A percentile compares a stretch with the other conserved stretches of the same genome.
phyloP scores from a whole-genome alignment of 1,140 invertebrate genomes.

The Macrocentrus cingulum region DNA sequence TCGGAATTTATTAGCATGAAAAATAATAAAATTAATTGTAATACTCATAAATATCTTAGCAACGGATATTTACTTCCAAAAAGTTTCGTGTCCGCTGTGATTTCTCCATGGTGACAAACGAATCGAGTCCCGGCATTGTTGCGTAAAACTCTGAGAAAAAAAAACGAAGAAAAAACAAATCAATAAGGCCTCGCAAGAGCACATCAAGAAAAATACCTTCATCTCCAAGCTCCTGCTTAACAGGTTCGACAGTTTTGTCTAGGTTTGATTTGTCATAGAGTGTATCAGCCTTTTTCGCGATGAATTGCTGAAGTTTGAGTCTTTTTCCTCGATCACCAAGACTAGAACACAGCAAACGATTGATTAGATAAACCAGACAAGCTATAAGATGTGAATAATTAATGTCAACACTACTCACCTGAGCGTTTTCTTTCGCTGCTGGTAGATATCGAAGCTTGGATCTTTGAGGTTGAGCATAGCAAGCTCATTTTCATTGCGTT shows the following conservation, averaged over 20 bases:
- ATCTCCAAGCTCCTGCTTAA: conserved; percentile 50
- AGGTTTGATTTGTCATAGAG: conserved; percentile 64
- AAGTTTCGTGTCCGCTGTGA: conserved; percentile 73
- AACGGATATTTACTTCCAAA: conserved; percentile 67
- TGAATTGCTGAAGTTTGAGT: conserved; percentile 81
- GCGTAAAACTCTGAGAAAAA: conserved; percentile 72
- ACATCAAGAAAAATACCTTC: too few relatives aligned
- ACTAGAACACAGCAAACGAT: conserved; percentile 46
- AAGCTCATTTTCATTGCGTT: conserved; percentile 74
- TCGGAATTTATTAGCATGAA: conserved; percentile 16
- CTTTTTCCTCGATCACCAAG: conserved; percentile 81
- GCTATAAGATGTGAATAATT: too few relatives aligned
- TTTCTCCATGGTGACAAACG: conserved; percentile 73
- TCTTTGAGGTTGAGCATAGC: conserved; percentile 68
- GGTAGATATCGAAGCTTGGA: conserved; percentile 72
- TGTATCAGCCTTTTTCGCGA: conserved; percentile 75
- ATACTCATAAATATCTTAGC: neutral
- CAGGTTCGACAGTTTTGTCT: conserved; percentile 54
- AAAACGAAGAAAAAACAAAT: conserved; percentile 26
- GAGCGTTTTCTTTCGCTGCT: conserved; percentile 71
- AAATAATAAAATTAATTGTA: conserved; percentile 10
- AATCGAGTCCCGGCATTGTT: conserved; percentile 83
- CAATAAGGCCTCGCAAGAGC: too few relatives aligned
- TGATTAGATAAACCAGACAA: neutral
- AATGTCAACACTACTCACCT: conserved; percentile 45